Evolutionary conservation across 1,140 invertebrate genomes (phyloP).

Genomic region (Heliothis virescens): DNA sequence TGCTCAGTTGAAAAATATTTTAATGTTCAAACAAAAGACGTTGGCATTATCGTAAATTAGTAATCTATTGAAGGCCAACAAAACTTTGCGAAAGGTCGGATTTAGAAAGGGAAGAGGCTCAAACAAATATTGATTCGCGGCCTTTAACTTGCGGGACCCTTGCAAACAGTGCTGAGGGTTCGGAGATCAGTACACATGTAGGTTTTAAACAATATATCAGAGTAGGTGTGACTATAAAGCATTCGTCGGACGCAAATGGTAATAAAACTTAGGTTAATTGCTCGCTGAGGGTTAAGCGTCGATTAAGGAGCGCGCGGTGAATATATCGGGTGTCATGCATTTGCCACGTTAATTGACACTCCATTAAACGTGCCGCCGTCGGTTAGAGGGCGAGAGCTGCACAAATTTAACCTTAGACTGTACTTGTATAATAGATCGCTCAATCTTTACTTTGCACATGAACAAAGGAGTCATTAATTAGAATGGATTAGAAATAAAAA

Average conservation of each 20-base stretch:
- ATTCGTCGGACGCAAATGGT: background rate
- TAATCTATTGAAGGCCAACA: conserved; percentile 44
- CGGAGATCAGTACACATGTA: conserved; percentile 48
- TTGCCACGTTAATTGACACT: conserved; percentile 35
- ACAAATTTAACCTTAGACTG: too few relatives aligned
- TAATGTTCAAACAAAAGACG: conserved; percentile 26
- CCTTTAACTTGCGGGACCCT: conserved; percentile 52
- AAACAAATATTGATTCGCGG: conserved; percentile 60
- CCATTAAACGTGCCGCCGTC: conserved; percentile 1
- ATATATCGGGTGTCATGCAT: conserved; percentile 29
- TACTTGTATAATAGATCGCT: too few relatives aligned
- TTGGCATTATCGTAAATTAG: conserved; percentile 39
- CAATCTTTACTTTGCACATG: too few relatives aligned
- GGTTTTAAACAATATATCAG: conserved; percentile 46
- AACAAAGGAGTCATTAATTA: too few relatives aligned
- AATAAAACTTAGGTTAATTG: conserved; percentile 24
- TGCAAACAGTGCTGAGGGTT: conserved; percentile 58
- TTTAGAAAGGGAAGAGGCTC: conserved; percentile 58
- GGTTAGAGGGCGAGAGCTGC: background rate
- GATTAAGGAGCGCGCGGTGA: conserved; percentile 16
- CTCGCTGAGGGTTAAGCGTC: background rate
- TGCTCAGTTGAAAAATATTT: conserved; percentile 3
- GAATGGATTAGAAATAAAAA: too few relatives aligned
- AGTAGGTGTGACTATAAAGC: background rate
- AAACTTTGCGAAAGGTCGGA: conserved; percentile 57